phyloP scores from a whole-genome alignment of 2,113 vertebrate genomes.

The Channa maculata region DNA sequence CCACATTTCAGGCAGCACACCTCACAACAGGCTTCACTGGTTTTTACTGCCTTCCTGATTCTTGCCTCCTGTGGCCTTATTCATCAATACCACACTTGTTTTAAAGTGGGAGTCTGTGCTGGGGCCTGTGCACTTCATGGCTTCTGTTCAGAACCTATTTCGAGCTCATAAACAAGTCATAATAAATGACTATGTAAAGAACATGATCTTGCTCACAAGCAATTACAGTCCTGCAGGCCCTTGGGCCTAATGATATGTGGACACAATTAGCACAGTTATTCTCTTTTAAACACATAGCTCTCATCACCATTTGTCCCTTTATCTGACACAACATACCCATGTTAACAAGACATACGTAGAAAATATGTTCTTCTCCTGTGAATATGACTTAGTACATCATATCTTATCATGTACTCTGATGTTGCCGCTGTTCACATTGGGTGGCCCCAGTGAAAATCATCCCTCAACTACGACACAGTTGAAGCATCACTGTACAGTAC shows the following conservation, averaged over 20 bases:
- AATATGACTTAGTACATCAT: not conserved
- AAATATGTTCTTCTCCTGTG: not conserved
- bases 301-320: not conserved
- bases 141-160: constrained; percentile 43
- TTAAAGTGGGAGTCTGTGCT: constrained; percentile 17
- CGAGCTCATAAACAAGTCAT: constrained; percentile 59
- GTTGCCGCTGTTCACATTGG: not conserved
- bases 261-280: constrained; percentile 32
- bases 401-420: not conserved
- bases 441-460: constrained; percentile 14
- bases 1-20: not conserved
- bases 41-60: constrained; percentile 19
- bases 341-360: not conserved
- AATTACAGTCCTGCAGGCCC: constrained; percentile 43
- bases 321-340: not conserved
- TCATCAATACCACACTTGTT: constrained; percentile 59
- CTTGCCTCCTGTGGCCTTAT: constrained; percentile 9
- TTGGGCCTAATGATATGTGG: constrained; percentile 27
- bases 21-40: not conserved
- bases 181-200: constrained; percentile 59
- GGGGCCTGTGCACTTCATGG: constrained; percentile 1
- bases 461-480: constrained; percentile 11
- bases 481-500: not conserved
- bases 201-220: constrained; percentile 40
- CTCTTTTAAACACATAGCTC: not conserved